A percentile compares a stretch with the other conserved stretches of the same genome.
phyloP scores from a whole-genome alignment of 2,888 invertebrate genomes.

The Idaea straminata region DNA sequence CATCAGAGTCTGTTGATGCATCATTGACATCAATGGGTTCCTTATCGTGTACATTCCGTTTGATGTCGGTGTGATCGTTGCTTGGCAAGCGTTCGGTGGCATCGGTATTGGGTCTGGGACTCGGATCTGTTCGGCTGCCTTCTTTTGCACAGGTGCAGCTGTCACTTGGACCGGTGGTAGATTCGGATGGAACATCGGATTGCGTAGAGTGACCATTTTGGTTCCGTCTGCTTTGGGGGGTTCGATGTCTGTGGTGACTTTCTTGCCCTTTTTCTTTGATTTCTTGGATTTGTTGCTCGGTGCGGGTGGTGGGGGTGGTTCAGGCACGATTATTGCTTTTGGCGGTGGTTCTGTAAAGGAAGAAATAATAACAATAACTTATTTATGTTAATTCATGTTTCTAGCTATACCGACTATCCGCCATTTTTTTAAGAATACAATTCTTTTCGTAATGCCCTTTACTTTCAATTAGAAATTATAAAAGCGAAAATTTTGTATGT shows the following conservation, averaged over 20 bases:
- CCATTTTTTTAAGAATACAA: no score
- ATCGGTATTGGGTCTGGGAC: conserved; percentile 72
- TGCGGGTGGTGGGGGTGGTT: conserved; percentile 39
- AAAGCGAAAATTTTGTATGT: no score
- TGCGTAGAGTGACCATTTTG: conserved; percentile 88
- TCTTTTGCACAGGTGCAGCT: conserved; percentile 46
- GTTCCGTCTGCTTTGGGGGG: conserved; percentile 58
- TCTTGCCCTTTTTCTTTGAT: conserved; percentile 72
- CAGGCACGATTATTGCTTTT: conserved; percentile 52
- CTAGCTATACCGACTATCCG: no score
- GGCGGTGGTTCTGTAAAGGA: conserved; percentile 57
- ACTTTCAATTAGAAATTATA: no score
- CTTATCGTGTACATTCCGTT: conserved; percentile 91
- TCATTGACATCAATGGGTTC: conserved; percentile 83
- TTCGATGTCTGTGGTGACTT: conserved; percentile 58
- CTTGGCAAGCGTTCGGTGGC: conserved; percentile 72
- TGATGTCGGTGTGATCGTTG: conserved; percentile 73
- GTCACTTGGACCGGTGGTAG: conserved; percentile 62
- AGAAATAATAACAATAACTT: background rate
- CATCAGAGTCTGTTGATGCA: conserved; percentile 69
- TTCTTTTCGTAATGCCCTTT: no score
- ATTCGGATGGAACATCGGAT: conserved; percentile 87
- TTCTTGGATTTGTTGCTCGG: conserved; percentile 63
- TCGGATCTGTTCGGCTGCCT: conserved; percentile 56
- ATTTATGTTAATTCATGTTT: no score